A percentile compares a stretch with the other conserved stretches of the same genome.
These are phyloP conservation scores for Apteryx mantelli DNA, from an alignment of 2,113 vertebrate species.

Conservation along the genomic window DNA sequence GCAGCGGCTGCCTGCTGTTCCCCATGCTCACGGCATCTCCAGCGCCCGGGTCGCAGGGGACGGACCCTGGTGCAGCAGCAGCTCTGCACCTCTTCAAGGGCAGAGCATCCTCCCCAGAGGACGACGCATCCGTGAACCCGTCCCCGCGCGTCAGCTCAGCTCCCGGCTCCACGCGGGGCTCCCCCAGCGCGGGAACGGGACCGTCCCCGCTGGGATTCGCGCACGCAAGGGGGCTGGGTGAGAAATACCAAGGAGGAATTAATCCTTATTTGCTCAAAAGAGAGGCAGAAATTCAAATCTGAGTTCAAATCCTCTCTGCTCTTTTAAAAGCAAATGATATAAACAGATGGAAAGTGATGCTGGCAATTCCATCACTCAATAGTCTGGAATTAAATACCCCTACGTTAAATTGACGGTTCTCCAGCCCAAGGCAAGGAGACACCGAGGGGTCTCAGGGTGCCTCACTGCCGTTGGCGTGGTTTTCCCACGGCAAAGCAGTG, in stretches of 20 bases:
- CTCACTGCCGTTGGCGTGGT: neutral
- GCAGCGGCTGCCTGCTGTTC: neutral
- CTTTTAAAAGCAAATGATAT: constrained; percentile 7
- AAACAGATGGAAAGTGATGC: constrained; percentile 1
- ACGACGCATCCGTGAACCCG: accelerated
- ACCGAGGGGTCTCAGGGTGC: neutral
- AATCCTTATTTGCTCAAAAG: neutral
- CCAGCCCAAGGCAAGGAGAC: neutral
- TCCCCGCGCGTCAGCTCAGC: neutral
- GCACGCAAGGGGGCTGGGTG: accelerated
- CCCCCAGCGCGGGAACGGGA: accelerated
- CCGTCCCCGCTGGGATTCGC: neutral
- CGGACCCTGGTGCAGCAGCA: no score
- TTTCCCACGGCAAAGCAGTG: neutral
- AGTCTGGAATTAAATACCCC: constrained; percentile 23
- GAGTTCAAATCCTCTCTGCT: constrained; percentile 17
- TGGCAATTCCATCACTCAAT: constrained; percentile 32
- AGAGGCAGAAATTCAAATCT: neutral
- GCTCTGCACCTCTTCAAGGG: neutral
- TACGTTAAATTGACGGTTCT: constrained; percentile 4
- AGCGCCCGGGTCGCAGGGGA: accelerated
- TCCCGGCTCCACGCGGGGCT: accelerated
- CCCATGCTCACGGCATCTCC: neutral
- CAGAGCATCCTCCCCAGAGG: neutral
- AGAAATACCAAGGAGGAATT: neutral